Evolutionary conservation across 2,113 vertebrate species (phyloP), one percentile per base, ranked within the genome.

Genomic region (Indicator maculatus): DNA sequence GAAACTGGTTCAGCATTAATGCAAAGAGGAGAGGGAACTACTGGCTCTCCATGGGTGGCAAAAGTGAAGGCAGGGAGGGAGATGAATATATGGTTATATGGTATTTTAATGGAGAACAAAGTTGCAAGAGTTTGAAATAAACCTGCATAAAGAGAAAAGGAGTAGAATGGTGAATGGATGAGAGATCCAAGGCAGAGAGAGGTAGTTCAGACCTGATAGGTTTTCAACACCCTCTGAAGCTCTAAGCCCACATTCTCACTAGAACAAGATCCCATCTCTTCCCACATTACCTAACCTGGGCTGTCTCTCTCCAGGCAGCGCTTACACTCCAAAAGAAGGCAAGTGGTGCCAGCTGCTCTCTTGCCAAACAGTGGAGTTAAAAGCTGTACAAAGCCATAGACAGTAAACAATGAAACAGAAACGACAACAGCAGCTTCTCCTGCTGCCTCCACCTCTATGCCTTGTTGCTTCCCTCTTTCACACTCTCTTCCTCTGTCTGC

Each of bases 281-380:
- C 69, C 73, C 69, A 80, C 75, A 38, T 72, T 31, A 86, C 79
- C 83, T 93, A 88, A 94, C 58, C 80, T 5, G 4, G 83, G 36
- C 47, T 83, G 79, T 56, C 65, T 90, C 75, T 93, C 89, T 93
- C 69, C 38, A 83, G 80, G 91, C 90, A 89, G 86, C 76, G 86
- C 73, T 69, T 20, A 15, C 47, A 83, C 80, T 93, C 88, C 55
- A 76, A 67, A 80, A 90, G 90, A 38, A 74, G 90, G 70, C 90
- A 76, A 90, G 83, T 33, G 58, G 61, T 94, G 96, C 91, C 93
- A 95, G 83, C 91, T 95, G 93, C 80, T 95, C 66, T 78, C 73
- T 88, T 97, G 95, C 96, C 95, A 95, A 95, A 88, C 50, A 8
- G 80, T 55, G 58, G 61, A 97, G 95, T 96, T 96, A 95, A 96